Evolutionary conservation across 1,140 invertebrate species (phyloP), one percentile per base, ranked within the genome.

Genomic region (Meloidogyne floridensis): DNA sequence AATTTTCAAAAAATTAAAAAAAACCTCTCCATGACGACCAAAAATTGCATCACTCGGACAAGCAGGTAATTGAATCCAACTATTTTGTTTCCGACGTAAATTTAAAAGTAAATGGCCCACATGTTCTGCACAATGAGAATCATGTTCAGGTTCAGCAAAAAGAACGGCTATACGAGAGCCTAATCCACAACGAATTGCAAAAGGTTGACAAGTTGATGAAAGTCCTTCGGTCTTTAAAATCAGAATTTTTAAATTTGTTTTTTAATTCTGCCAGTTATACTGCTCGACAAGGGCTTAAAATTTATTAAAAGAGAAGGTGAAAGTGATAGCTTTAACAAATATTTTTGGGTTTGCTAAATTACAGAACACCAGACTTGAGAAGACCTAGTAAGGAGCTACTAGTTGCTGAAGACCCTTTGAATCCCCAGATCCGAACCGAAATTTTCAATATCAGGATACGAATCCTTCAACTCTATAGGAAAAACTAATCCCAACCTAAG

Each of bases 21-120:
- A 65, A 77, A 85, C 84, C 74, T 85, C 82, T 82, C 77, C 75
- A 15, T 86, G 78, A 13, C 56, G 71, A 42, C 59, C 84, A 77
- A 85, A 85, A 79, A 76, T 69, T n/a, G 73, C 75, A n/a, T 69
- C 69, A 32, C 77, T 84, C 9, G 84, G 84, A 80, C 84, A 85
- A 69, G 53, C 71, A 3, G 56, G 74, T 18, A 85, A 72, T 47
- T 76, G 77, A 53, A 71, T 32, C 43, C 69, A 79, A 43, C 20
- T 71, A 42, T 72, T 56, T n/a, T 84, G 76, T 10, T 13, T 15
- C 13, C 56, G 77, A 15, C 20, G 77, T 9, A 51, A 71, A 47
- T n/a, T 20, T 11, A 79, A 51, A 3, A 85, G 7, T n/a, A 85
- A 9, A 11, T 86, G 42, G 15, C 13, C 84, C 47, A 76, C 18